Conservation (phyloP, 2,888 invertebrate genomes). For the Caenorhabditis sp. region DNA sequence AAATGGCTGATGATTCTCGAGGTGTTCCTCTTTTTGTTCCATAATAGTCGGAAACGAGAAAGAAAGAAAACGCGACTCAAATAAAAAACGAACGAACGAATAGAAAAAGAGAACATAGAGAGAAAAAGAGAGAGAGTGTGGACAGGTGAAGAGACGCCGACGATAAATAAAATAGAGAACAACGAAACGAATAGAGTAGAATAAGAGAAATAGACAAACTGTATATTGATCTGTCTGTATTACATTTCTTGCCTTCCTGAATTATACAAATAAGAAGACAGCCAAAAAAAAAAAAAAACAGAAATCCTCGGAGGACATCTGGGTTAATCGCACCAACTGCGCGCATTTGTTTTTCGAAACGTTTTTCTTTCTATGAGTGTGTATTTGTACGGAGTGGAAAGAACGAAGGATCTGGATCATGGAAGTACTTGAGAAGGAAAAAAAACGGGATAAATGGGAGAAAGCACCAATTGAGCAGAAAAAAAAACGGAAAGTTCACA, state of each 20-base stretch:
- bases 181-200: slow-evolving; percentile 5
- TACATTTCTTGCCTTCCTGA: not conserved
- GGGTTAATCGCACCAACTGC: not conserved
- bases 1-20: slow-evolving; percentile 9
- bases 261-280: not conserved
- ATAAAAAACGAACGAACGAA: not conserved
- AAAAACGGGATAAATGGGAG: not conserved
- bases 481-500: not conserved
- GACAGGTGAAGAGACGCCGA: not conserved
- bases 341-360: not conserved
- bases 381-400: not conserved
- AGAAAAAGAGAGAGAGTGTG: slow-evolving; percentile 7
- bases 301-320: not conserved
- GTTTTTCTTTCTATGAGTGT: not conserved
- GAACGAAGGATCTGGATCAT: not conserved
- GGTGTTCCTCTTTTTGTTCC: slow-evolving; percentile 7
- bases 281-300: not conserved
- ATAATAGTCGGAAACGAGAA: not conserved
- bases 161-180: not conserved
- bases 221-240: not conserved
- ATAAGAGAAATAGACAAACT: not conserved
- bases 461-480: not conserved
- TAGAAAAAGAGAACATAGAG: slow-evolving; percentile 3
- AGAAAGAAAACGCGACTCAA: slow-evolving; percentile 6
- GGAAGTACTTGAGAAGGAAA: not conserved